These are phyloP conservation scores for Mirza zaza DNA, from an alignment of 2,113 vertebrate species.

Conservation along the genomic window DNA sequence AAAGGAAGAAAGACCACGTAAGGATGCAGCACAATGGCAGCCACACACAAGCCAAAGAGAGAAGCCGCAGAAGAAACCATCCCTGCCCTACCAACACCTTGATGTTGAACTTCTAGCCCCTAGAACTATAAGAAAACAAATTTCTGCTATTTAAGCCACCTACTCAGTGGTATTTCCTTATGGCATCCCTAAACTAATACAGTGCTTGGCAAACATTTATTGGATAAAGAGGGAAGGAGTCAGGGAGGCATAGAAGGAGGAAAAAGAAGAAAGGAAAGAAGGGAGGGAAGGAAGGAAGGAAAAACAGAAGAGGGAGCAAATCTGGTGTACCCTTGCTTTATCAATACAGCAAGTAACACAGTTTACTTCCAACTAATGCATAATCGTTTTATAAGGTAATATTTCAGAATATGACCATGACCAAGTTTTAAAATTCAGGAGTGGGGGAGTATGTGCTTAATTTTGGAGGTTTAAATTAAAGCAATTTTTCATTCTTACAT, in stretches of 20 bases:
- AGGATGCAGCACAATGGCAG: accelerated
- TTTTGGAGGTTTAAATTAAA: constrained; percentile 64
- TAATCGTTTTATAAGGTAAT: not conserved
- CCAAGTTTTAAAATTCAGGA: not conserved
- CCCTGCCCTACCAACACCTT: not conserved
- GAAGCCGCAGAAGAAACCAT: not conserved
- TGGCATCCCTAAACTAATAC: not conserved
- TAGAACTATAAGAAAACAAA: not conserved
- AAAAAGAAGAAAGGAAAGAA: not conserved
- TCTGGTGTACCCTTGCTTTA: not conserved
- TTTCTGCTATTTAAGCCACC: not conserved
- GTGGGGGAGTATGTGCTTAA: not conserved
- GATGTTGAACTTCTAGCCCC: not conserved
- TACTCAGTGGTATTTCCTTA: not conserved
- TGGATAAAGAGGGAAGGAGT: not conserved
- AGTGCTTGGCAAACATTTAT: not conserved
- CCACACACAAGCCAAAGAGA: not conserved
- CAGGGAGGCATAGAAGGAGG: not conserved
- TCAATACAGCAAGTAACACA: not conserved
- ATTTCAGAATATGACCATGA: not conserved
- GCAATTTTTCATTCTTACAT: constrained; percentile 34
- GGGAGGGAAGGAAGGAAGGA: accelerated
- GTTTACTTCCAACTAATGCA: not conserved
- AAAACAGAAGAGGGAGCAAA: not conserved
- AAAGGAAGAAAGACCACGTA: not conserved